These are phyloP conservation scores for Cacoxenus indagator DNA, from an alignment of 2,888 invertebrate genomes.

Conservation along the genomic window DNA sequence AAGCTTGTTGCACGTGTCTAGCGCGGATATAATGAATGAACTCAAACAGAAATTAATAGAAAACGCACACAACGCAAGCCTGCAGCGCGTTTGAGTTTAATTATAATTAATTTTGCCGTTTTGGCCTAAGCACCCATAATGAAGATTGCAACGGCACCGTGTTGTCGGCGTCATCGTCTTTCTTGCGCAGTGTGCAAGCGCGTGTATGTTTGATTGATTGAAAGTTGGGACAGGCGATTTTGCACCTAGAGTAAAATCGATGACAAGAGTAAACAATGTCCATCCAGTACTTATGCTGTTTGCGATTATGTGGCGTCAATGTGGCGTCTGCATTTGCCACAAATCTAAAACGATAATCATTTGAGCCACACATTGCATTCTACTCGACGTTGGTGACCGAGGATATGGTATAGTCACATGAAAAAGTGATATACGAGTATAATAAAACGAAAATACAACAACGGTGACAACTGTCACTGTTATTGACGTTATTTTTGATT, in stretches of 20 bases:
- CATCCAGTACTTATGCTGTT: background rate
- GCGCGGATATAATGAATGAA: background rate
- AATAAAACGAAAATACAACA: too few relatives aligned
- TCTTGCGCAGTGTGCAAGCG: background rate
- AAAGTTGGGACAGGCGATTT: conserved; percentile 59
- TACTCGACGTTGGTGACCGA: too few relatives aligned
- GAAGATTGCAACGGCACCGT: conserved; percentile 19
- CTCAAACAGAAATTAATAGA: background rate
- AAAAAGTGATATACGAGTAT: too few relatives aligned
- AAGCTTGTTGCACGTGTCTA: background rate
- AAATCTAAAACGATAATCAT: background rate
- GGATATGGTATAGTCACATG: too few relatives aligned
- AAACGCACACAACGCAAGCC: conserved; percentile 28
- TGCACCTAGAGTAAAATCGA: conserved; percentile 51
- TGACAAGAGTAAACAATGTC: conserved; percentile 62
- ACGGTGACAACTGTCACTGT: conserved; percentile 28
- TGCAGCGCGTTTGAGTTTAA: conserved; percentile 48
- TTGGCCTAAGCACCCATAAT: conserved; percentile 44
- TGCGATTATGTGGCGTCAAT: conserved; percentile 20
- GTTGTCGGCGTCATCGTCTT: background rate
- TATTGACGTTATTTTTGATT: conserved; percentile 23
- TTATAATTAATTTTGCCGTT: conserved; percentile 64
- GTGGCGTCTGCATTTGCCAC: conserved; percentile 11
- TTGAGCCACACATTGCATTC: conserved; percentile 18
- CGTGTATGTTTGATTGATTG: conserved; percentile 47